Evolutionary conservation across 2,113 vertebrate species (phyloP), one percentile per base, ranked within the genome.

Genomic region (Paraplagusia blochii): DNA sequence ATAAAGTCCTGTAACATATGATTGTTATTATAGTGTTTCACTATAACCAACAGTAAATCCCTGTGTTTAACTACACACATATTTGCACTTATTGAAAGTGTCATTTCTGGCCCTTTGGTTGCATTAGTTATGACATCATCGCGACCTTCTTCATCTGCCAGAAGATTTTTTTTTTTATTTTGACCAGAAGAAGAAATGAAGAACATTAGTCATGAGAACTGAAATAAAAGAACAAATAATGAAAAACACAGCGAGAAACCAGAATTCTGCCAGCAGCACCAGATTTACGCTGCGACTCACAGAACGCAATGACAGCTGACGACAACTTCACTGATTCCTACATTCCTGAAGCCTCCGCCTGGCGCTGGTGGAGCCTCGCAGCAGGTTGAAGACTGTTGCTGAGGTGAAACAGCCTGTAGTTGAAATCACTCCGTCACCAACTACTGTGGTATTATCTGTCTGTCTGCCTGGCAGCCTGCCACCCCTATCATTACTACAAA

Each of bases 391-490:
- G 33, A 40, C 53, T 2, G 61, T 53, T 63, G 62, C 78, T 72
- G 40, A 72, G 73, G 58, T 65, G 61, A 72, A 81, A 59, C 67
- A 63, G 58, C 71, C 63, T 77, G 16, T 53, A 45, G 55, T 71
- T 75, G 68, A 75, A 77, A 69, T 79, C 70, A 68, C 62, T 81
- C 77, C 35, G 63, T 81, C 67, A 63, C 67, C 74, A 73, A 44
- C 58, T 64, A 58, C 73, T 56, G 66, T 76, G 74, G 66, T 79
- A 70, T 85, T 81, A 81, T 83, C 71, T 81, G 81, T 83, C 71
- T 81, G 81, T 82, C 81, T 81, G 72, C 70, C 66, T 82, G 81
- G 77, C 84, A 80, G 72, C 52, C 65, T 69, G 84, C 81, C 84
- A 69, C 43, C 68, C 65, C 80, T 79, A 56, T 81, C 68, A 81